phyloP scores from a whole-genome alignment of 2,797 vertebrate species.

The Tapera naevia region DNA sequence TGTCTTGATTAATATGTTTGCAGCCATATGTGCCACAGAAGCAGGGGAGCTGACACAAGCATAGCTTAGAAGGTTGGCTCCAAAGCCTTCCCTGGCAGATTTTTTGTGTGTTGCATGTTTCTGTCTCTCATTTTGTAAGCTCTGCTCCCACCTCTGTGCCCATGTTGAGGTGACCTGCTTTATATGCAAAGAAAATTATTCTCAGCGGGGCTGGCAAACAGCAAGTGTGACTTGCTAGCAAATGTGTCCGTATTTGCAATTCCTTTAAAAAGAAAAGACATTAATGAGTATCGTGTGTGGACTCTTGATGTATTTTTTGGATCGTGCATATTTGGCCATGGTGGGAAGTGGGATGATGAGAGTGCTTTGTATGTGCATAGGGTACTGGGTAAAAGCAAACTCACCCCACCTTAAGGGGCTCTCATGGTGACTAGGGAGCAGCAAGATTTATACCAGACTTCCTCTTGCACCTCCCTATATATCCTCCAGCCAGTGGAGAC shows the following conservation, averaged over 20 bases:
- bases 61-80: neutral
- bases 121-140: neutral
- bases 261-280: neutral
- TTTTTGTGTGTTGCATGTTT: neutral
- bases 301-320: neutral
- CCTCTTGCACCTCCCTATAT: neutral
- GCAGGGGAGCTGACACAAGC: neutral
- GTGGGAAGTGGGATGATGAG: neutral
- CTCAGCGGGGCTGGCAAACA: neutral
- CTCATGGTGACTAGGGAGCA: neutral
- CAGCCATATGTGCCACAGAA: fast-evolving
- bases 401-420: fast-evolving
- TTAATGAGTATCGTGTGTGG: neutral
- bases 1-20: neutral
- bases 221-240: neutral
- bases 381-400: neutral
- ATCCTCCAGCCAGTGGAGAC: neutral
- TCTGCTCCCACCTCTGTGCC: neutral
- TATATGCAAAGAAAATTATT: neutral
- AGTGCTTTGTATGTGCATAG: neutral
- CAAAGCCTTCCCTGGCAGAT: neutral
- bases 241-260: neutral
- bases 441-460: neutral
- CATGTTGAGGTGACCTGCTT: neutral
- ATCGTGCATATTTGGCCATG: neutral